Conservation (phyloP, 2,888 invertebrate genomes). For the Syrista parreyssii region DNA sequence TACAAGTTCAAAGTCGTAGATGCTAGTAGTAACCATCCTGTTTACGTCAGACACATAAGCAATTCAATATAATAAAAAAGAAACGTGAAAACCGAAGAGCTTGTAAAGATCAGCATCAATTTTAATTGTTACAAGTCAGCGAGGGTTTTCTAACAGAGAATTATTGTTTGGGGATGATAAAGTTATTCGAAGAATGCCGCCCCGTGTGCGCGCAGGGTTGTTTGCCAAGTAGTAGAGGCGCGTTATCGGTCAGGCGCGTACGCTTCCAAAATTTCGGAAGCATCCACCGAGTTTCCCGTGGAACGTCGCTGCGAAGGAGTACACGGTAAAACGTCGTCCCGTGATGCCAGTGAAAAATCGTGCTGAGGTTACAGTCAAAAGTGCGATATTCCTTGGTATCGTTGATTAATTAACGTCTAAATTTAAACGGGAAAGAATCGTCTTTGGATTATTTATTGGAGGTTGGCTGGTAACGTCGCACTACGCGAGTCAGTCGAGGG, state of each 20-base stretch:
- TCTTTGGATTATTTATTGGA: conserved; percentile 14
- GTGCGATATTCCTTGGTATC: no score
- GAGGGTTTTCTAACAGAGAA: no score
- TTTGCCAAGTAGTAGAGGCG: conserved; percentile 27
- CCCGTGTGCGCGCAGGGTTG: background rate
- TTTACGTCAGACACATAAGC: no score
- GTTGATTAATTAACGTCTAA: conserved; percentile 13
- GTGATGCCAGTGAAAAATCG: background rate
- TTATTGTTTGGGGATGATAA: no score
- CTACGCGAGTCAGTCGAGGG: conserved; percentile 65
- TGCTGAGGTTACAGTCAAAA: no score
- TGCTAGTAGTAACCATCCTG: no score
- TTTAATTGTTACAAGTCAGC: no score
- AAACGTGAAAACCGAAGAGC: no score
- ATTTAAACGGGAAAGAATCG: conserved; percentile 19
- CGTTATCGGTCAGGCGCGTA: conserved; percentile 27
- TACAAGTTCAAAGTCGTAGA: no score
- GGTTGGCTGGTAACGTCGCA: conserved; percentile 26
- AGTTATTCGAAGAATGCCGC: background rate
- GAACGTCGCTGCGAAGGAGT: background rate
- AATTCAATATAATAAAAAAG: no score
- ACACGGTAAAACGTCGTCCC: background rate
- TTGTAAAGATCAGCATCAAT: no score
- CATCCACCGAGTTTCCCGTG: background rate
- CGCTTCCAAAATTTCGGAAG: background rate